Base-by-base conservation (phyloP, 2,888 invertebrate genomes). In the Pilophorus perplexus region DNA sequence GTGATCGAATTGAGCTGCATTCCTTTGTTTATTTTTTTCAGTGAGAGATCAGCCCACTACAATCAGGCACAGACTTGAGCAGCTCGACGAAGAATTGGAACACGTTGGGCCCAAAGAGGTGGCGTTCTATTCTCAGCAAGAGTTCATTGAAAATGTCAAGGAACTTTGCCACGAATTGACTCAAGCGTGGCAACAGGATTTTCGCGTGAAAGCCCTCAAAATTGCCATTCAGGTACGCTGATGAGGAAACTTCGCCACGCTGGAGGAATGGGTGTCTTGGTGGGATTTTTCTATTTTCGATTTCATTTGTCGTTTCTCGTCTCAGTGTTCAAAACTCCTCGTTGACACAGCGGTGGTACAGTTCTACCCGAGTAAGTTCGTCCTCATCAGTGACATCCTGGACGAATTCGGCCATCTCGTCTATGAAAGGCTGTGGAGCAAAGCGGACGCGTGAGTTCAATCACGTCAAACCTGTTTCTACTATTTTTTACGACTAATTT, bases 291-390 rank as follows among this genome's bases (percentile, higher is more conserved):
- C n/a, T n/a, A n/a, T n/a, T n/a, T n/a, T n/a, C n/a, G n/a, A n/a
- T n/a, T n/a, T n/a, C n/a, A n/a, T n/a, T n/a, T n/a, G n/a, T n/a
- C n/a, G n/a, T n/a, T n/a, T n/a, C n/a, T n/a, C n/a, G n/a, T n/a
- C 77, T 20, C 76, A 97, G 82, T 95, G 96, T 79, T 91, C 96
- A 37, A 96, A 97, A 79, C 80, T 97, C 73, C 79, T 99, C 64
- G 87, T 90, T 1, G 94, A 96, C 76, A 88, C 90, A 2, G 87
- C 86, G 66, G 94, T 92, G 0, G 85, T 95, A 75, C 89, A 90
- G 74, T 99, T 98, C 79, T 99, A 98, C 80, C 98, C 98, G 0
- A 95, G 95, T 78, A 97, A 98, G 80, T 99, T 95, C 83, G 93
- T 96, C 33, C 82, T 98, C 14, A 88, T 98, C 64, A 95, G 95